These are phyloP conservation scores for Callopanchax toddi DNA, from an alignment of 2,113 vertebrate genomes.

Conservation along the genomic window DNA sequence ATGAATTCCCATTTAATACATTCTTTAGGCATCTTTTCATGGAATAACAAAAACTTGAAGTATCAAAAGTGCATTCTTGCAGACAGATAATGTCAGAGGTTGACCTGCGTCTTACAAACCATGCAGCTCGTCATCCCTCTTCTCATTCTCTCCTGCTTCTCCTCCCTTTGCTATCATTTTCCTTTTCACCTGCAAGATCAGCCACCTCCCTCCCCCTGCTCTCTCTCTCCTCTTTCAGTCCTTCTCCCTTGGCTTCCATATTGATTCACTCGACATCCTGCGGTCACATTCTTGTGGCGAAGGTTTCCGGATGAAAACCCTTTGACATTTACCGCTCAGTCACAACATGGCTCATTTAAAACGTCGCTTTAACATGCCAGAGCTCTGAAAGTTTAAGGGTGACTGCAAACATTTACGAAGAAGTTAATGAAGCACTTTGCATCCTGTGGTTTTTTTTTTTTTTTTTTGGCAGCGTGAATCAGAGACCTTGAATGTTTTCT, in stretches of 20 bases:
- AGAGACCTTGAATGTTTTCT: not conserved
- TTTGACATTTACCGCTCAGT: constrained; percentile 69
- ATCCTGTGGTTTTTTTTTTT: not conserved
- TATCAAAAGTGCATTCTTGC: not conserved
- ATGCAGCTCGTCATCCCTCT: constrained; percentile 7
- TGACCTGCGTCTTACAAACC: constrained; percentile 27
- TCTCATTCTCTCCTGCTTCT: constrained; percentile 7
- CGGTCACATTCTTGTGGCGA: constrained; percentile 76
- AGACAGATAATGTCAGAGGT: constrained; percentile 24
- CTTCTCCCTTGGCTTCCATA: constrained; percentile 58
- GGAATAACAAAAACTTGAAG: not conserved
- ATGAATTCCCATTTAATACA: not conserved
- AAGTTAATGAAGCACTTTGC: constrained; percentile 2
- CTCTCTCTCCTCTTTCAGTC: constrained; percentile 17
- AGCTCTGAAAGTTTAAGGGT: constrained; percentile 4
- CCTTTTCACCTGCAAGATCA: constrained; percentile 29
- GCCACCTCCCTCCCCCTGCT: not conserved
- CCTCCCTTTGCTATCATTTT: constrained; percentile 21
- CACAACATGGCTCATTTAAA: constrained; percentile 66
- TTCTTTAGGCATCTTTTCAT: constrained; percentile 3
- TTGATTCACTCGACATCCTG: constrained; percentile 72
- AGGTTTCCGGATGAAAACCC: constrained; percentile 73
- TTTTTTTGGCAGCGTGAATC: too few species aligned
- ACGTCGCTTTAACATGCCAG: constrained; percentile 13
- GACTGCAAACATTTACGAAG: constrained; percentile 13